Evolutionary conservation across 2,888 invertebrate genomes (phyloP), one percentile per base, ranked within the genome.

Genomic region (Cataglyphis cursor): DNA sequence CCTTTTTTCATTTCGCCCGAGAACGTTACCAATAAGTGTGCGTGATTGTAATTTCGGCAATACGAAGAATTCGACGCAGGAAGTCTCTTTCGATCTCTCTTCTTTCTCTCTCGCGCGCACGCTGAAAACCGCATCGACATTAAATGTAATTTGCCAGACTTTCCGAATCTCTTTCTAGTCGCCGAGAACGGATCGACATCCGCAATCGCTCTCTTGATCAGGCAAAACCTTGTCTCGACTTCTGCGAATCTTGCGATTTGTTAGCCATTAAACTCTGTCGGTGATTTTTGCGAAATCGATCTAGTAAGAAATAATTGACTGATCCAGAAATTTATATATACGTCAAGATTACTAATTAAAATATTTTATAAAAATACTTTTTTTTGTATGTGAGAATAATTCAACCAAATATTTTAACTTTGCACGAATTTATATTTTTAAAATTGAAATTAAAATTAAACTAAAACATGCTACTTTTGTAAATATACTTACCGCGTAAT

Each of bases 21-120:
- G 6, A 59, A 15, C 21, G 18, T 51, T 54, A 59, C 66, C 38
- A 44, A 48, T 81, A 73, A 73, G 51, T 68, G 76, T 85, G 75
- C 84, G 81, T 85, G 81, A 82, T 82, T 57, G 59, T 88, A 83
- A 88, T 84, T 88, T 86, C 68, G 81, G 31, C 70, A 18, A 66
- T 59, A 44, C 28, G 62, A n/a, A 6, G 54, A 44, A 44, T 24
- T 74, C 51, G 54, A 24, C 44, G 51, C 70, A 81, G 78, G 82
- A 88, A 86, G 78, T 83, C 15, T 59, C 66, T 51, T 28, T 15
- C 28, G 18, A 28, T 35, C n/a, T 28, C 41, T 38, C 28, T 21
- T 72, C 72, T 61, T 21, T n/a, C 44, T 18, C 6, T 15, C 15
- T 48, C 24, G 24, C 12, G 3, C 12, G 6, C 65, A 2, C 3